Evolutionary conservation across 2,888 invertebrate genomes (phyloP), one percentile per base, ranked within the genome.

Genomic region (Sceliomorpha sp.): DNA sequence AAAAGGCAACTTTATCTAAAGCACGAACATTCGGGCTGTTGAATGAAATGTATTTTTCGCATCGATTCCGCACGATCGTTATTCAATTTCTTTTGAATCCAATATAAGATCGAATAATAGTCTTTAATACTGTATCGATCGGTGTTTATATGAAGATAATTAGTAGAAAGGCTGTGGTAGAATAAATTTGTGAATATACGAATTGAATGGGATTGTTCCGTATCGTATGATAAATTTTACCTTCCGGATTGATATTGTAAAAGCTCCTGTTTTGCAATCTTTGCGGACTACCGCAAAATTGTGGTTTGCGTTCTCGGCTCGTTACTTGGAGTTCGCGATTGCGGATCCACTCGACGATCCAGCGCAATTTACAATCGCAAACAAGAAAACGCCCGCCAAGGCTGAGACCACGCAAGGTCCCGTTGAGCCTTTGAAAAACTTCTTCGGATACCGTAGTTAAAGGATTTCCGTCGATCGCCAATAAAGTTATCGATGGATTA

Each of bases 391-490:
- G 91, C 2, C 97, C 97, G 5, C 97, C 97, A 7, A 97, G 89
- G 78, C 96, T 96, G 7, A 97, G 89, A 0, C 97, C 97, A 24
- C 96, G 90, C 20, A 97, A 90, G 0, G 96, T 95, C 72, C 92
- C 92, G 86, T 96, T 96, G 31, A 97, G 90, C 81, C 94, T 94
- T 3, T 91, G 89, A 71, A 97, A 92, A 0, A 96, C 94, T 75
- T 92, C 91, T 80, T 93, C 93, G 0, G 96, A 95, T 36, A 97
- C 93, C 0, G 96, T 96, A 2, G 94, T 91, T 77, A 97, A 86
- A 1, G 97, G 97, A 89, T 97, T 97, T 39, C 97, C 97, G 83
- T 97, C 97, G 76, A 97, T 90, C 6, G 97, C 97, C 64, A 97
- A 87, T 48, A 97, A 90, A 0, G 97, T 97, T 73, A 97, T 93